Evolutionary conservation across 2,888 invertebrate species (phyloP), one percentile per base, ranked within the genome.

Genomic region (Trichogramma evanescens): DNA sequence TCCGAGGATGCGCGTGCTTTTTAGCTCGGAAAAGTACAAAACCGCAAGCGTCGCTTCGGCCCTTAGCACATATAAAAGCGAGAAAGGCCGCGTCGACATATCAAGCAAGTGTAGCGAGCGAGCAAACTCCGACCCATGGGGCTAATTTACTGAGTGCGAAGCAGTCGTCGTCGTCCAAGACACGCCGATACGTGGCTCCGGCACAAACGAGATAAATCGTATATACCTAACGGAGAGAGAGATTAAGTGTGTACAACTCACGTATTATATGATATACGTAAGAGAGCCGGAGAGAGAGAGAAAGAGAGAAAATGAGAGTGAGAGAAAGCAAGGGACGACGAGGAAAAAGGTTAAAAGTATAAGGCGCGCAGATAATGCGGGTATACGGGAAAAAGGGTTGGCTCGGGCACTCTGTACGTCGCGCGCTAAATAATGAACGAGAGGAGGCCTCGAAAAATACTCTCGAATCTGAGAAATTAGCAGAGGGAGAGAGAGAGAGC

Each of bases 391-490:
- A 59, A 63, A 57, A 59, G 55, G 59, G 57, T 41, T 51, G 26
- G 13, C 4, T 13, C 3, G 5, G 39, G 6, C 10, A 26, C 10
- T 39, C 52, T 38, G 13, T 45, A 38, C 50, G 26, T 26, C 26
- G 26, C 73, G 69, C 70, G 70, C 73, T 77, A 77, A 77, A 77
- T 77, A 77, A 77, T 77, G 74, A 77, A 77, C 72, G 77, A 75
- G 75, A 72, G 77, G 76, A 75, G 66, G 68, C 71, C 72, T 69
- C 68, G 69, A 76, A 77, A 77, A 77, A 77, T 76, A 77, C 76
- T 77, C 73, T 6, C 39, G 77, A 78, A 77, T 77, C 77, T 78
- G 77, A 78, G 77, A 78, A 78, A 78, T 77, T 78, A 78, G 77
- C 75, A 74, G 59, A 59, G 53, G 58, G 61, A 54, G 62, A n/a